Base-by-base conservation (phyloP, 1,140 invertebrate genomes). In the Drosophila truncata region DNA sequence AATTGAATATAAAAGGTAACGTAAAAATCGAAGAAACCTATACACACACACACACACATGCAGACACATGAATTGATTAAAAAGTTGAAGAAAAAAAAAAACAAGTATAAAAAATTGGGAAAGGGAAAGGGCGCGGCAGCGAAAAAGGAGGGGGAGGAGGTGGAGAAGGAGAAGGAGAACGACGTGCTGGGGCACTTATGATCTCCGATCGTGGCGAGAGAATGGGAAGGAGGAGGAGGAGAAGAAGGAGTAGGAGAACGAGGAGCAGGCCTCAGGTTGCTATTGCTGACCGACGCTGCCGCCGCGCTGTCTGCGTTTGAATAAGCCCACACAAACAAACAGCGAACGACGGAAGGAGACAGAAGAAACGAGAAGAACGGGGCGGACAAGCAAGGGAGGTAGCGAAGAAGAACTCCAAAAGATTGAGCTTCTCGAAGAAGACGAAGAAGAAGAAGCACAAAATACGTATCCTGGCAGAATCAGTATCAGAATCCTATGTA, bases 281-380 rank as follows among this genome's bases (percentile, higher is more conserved):
- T 52, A 59, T 72, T 60, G 64, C 59, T 64, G 57, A 47, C 63
- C 73, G 65, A 65, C 78, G 75, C 64, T 75, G 84, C 82, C 84
- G 84, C 84, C 84, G 84, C 80, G 84, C 84, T 88, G 84, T 88
- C 84, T 88, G 84, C 85, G 81, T 90, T 84, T 84, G 72, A 90
- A 88, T 78, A 84, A 88, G 67, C 84, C 81, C 85, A 84, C 82
- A 86, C 82, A 70, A 75, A 65, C 57, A 60, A 65, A 79, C 37
- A 70, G 14, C n/a, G 33, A 25, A 27, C 5, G 47, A 18, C 4
- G 41, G 33, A 23, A 6, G 29, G 41, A 58, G 52, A 57, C 16
- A 39, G 46, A 57, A 55, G 35, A 35, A 20, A 3, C 33, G 47
- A 44, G 31, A 37, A 35, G 16, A n/a, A 55, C 20, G 52, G 33